Conservation (phyloP, 2,113 vertebrate species). For the Nothobranchius kuhntae region DNA sequence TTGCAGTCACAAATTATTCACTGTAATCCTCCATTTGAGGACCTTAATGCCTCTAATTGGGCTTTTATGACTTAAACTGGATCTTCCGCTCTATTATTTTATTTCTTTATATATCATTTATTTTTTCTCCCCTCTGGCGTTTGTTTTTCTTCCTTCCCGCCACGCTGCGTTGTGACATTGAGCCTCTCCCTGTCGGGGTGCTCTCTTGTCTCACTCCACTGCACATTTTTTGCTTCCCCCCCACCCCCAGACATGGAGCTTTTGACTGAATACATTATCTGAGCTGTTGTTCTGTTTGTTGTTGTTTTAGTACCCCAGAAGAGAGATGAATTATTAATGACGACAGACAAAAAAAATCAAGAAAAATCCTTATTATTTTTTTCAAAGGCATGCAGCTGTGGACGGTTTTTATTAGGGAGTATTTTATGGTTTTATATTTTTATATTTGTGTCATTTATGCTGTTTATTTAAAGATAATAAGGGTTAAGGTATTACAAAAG, state of each 20-base stretch:
- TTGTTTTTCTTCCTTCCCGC: slow-evolving; percentile 74
- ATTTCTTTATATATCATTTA: slow-evolving; percentile 5
- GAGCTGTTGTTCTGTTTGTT: slow-evolving; percentile 79
- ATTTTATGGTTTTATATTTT: no score
- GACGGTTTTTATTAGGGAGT: not conserved
- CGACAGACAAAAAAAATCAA: slow-evolving; percentile 51
- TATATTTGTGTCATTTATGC: not conserved
- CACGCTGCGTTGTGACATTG: slow-evolving; percentile 72
- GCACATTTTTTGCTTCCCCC: slow-evolving; percentile 73
- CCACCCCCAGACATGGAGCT: slow-evolving; percentile 68
- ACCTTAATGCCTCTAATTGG: slow-evolving; percentile 73
- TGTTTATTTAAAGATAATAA: not conserved
- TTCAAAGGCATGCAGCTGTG: slow-evolving; percentile 26
- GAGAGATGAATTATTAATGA: slow-evolving; percentile 79
- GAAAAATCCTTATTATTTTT: slow-evolving; percentile 5
- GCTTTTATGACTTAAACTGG: slow-evolving; percentile 76
- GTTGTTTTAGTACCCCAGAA: slow-evolving; percentile 75
- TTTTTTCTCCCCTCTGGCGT: slow-evolving; percentile 54
- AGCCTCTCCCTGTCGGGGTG: slow-evolving; percentile 77
- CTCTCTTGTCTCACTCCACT: slow-evolving; percentile 78
- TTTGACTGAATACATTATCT: slow-evolving; percentile 79
- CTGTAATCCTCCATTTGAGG: slow-evolving; percentile 67
- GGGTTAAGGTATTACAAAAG: not conserved
- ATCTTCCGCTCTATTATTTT: slow-evolving; percentile 50
- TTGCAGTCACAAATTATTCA: slow-evolving; percentile 69